phyloP scores from a whole-genome alignment of 2,113 vertebrate species.

The Proteles cristata region DNA sequence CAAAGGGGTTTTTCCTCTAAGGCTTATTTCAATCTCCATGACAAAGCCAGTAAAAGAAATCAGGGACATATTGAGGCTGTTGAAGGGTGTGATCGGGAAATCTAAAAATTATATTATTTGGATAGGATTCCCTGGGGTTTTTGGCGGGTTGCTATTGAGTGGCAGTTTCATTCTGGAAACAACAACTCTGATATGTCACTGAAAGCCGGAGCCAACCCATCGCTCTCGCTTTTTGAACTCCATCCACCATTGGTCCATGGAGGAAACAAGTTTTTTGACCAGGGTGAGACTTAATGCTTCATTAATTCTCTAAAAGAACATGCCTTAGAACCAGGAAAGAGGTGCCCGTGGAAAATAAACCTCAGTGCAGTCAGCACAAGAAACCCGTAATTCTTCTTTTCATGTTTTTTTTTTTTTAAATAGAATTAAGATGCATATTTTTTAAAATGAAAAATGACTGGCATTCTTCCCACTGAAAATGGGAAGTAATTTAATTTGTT shows the following conservation, averaged over 20 bases:
- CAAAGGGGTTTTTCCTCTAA: background rate
- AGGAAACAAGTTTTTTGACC: slow-evolving; percentile 66
- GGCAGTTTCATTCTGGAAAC: slow-evolving; percentile 44
- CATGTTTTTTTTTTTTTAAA: slow-evolving; percentile 42
- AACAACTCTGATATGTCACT: background rate
- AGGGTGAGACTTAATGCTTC: slow-evolving; percentile 61
- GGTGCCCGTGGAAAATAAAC: background rate
- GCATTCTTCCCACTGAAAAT: slow-evolving; percentile 78
- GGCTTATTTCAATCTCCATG: background rate
- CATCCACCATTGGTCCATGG: background rate
- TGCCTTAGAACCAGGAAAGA: background rate
- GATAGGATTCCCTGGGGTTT: slow-evolving; percentile 13
- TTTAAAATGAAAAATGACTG: slow-evolving; percentile 84
- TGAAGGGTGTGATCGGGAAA: slow-evolving; percentile 65
- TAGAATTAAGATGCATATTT: slow-evolving; percentile 79
- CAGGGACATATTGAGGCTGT: slow-evolving; percentile 58
- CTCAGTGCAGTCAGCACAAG: background rate
- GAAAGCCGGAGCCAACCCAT: background rate
- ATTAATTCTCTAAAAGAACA: slow-evolving; percentile 55
- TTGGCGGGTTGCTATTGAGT: background rate
- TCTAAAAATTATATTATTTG: slow-evolving; percentile 63
- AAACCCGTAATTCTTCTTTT: slow-evolving; percentile 19
- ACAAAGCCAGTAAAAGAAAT: slow-evolving; percentile 53
- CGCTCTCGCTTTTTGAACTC: slow-evolving; percentile 63
- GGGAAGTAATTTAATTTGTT: slow-evolving; percentile 87